Base-by-base conservation (phyloP, 2,888 invertebrate species). In the Sipha maydis region DNA sequence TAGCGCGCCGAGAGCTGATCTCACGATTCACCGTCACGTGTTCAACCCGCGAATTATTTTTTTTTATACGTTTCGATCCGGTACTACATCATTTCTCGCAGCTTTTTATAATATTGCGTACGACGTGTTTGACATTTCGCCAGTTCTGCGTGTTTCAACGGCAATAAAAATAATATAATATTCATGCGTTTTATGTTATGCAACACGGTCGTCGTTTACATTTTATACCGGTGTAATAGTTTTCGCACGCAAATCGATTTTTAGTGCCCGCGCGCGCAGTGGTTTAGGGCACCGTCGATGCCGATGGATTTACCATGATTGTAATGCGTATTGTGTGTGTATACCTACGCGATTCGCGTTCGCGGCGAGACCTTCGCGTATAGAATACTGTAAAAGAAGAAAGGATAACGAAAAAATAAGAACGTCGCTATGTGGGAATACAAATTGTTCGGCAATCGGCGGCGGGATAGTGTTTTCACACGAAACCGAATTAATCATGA, bases 401-500 rank as follows among this genome's bases (percentile, higher is more conserved):
- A 25, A 48, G 31, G 28, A 71, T 31, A 28, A 14, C 48, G 69
- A 28, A 38, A 48, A 54, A 48, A 31, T 38, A 61, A 67, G 41
- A 38, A 67, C 82, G 82, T 48, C 82, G 31, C 71, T 71, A 71
- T 71, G 48, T 48, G 75, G 38, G 75, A 75, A 54, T 48, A 48
- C 69, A 48, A 21, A 48, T 83, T 19, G 71, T 83, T 83, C 54
- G 31, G 83, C 71, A 83, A 83, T 71, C 31, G 25, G 48, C 14
- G 48, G 48, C 48, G 48, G 48, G 14, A 11, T 41, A 48, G 69
- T 54, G 34, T 83, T 83, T 83, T 83, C 83, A 83, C 83, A 73
- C 41, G 83, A 54, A 34, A 83, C 73, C 54, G 83, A 83, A 83
- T 83, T 73, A 83, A 83, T 83, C 83, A 83, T 34, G 38, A 48